Evolutionary conservation across 2,113 vertebrate species (phyloP), one percentile per base, ranked within the genome.

Genomic region (Boleophthalmus pectinirostris): DNA sequence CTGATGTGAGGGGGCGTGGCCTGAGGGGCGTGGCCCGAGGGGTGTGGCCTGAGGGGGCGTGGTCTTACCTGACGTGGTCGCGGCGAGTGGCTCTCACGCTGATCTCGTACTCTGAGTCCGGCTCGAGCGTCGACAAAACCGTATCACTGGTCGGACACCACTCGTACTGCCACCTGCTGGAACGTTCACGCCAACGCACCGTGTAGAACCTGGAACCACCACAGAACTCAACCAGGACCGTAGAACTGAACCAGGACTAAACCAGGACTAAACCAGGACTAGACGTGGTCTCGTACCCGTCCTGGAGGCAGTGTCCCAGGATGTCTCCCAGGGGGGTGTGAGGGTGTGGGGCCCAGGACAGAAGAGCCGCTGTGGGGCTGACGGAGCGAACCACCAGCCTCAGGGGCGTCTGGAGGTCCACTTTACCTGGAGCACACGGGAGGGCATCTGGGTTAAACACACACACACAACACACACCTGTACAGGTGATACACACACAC

Each of bases 91-190:
- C 92, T 72, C 96, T 95, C 33, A 99, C 95, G 23, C 95, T 95
- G 56, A 99, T 98, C 88, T 98, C 96, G 72, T 99, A 99, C 13
- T 93, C 79, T 0, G 96, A 96, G 74, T 96, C 94, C 51, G 96
- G 97, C 60, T 97, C 97, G 72, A 99, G 91, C 80, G 95, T 95
- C 70, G 97, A 95, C 10, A 99, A 90, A 61, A 97, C 96, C 0
- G 95, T 97, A 93, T 98, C 96, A 1, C 95, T 96, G 71, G 95
- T 94, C 5, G 97, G 97, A 74, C 97, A 98, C 49, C 95, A 95
- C 74, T 97, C 96, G 75, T 97, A 97, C 83, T 94, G 91, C 97
- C 97, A 99, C 81, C 96, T 95, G 91, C 94, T 95, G 85, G 96
- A 95, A 80, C 94, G 95, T 88, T 93, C 96, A 89, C 96, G 93